A percentile compares a stretch with the other conserved stretches of the same genome.
These are phyloP conservation scores for Tenodera sinensis DNA, from an alignment of 2,888 invertebrate species.

Conservation along the genomic window DNA sequence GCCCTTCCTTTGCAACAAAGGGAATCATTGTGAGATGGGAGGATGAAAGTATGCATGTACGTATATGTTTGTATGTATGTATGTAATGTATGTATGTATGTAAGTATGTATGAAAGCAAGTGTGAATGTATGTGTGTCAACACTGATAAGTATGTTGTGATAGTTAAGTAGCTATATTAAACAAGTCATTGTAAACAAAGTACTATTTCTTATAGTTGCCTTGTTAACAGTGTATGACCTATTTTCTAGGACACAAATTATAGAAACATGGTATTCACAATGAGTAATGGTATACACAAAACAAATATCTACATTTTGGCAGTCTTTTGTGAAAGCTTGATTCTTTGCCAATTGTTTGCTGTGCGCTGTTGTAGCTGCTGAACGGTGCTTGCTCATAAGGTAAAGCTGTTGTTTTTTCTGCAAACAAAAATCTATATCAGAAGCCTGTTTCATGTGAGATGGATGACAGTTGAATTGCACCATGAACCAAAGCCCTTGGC, in stretches of 20 bases:
- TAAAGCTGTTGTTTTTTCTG: slow-evolving; percentile 1
- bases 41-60: not conserved
- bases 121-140: slow-evolving; percentile 5
- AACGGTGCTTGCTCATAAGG: slow-evolving; percentile 12
- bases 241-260: slow-evolving; percentile 31
- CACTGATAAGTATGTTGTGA: slow-evolving; percentile 34
- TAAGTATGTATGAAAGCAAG: not conserved
- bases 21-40: not conserved
- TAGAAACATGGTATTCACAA: slow-evolving; percentile 26
- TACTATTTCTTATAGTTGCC: slow-evolving; percentile 33
- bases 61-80: slow-evolving; percentile 7
- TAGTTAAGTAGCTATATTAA: slow-evolving; percentile 31
- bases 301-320: slow-evolving; percentile 26
- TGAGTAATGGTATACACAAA: slow-evolving; percentile 24
- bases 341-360: slow-evolving; percentile 26
- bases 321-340: slow-evolving; percentile 27
- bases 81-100: not conserved
- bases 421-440: slow-evolving; percentile 1
- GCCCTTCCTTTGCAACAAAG: slow-evolving; percentile 15
- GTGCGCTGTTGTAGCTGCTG: slow-evolving; percentile 18
- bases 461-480: not conserved
- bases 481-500: not conserved
- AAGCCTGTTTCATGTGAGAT: slow-evolving; percentile 8
- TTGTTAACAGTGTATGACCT: slow-evolving; percentile 32
- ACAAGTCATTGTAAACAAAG: slow-evolving; percentile 33